Base-by-base conservation (phyloP, 2,888 invertebrate genomes). In the Cepaea hortensis region DNA sequence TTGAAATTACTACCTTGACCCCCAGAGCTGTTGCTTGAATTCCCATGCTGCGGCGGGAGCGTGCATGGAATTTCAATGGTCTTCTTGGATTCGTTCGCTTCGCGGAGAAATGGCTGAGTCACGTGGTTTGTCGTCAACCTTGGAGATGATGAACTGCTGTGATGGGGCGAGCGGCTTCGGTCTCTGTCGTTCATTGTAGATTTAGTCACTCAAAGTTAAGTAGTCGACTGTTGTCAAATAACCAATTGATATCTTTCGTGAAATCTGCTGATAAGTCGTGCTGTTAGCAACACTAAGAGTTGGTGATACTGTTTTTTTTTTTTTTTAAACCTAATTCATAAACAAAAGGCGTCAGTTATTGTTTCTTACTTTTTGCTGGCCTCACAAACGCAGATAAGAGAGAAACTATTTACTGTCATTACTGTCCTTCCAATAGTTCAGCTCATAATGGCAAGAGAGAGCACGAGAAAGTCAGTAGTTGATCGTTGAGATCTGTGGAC, bases 21-120 rank as follows among this genome's bases (percentile, higher is more conserved):
- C 48, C 70, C 84, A n/a, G 72, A 46, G 18, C 83, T 65, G 55
- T 68, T 79, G 18, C 68, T 73, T 4, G 46, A 20, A 7, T 3
- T 23, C 15, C 46, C 62, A 11, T 65, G 65, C n/a, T 84, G 73
- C 15, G 73, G 77, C 0, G 85, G 83, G 48, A 80, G 77, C 4
- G 87, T 87, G 35, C 87, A 87, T 9, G 87, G 83, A 61, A 87
- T 84, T 35, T 87, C 87, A 7, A 87, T 87, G 13, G 83, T 87
- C 80, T 77, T 23, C 50, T 87, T 87, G 20, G 70, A 50, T 61
- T 70, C 86, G n/a, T 55, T 23, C 13, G 61, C 23, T 20, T 70
- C 86, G 70, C 76, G n/a, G 23, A 61, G 18, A 20, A 72, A 77
- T 7, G 77, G 55, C 23, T 75, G 86, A 13, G 82, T 76, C 5